phyloP scores from a whole-genome alignment of 2,888 invertebrate species.

The Hypomecis punctinalis region DNA sequence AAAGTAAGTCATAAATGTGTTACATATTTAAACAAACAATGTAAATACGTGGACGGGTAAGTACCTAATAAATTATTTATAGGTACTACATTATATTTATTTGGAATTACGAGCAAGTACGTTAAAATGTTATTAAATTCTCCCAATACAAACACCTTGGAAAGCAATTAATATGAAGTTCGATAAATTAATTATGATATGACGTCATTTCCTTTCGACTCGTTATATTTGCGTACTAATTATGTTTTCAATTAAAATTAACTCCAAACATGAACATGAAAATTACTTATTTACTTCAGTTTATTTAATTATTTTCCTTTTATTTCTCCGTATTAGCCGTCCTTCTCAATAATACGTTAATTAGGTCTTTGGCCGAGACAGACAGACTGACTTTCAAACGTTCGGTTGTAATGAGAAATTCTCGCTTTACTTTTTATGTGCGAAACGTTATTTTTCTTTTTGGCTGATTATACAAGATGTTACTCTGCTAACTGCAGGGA shows the following conservation, averaged over 20 bases:
- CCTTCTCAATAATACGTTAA: conserved; percentile 52
- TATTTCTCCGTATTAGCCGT: conserved; percentile 43
- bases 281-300: conserved; percentile 32
- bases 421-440: conserved; percentile 70
- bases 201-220: conserved; percentile 4
- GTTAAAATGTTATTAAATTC: not conserved
- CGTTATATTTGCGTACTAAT: not conserved
- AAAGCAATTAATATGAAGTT: not conserved
- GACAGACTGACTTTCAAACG: conserved; percentile 78
- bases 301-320: conserved; percentile 23
- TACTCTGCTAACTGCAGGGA: too few relatives aligned
- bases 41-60: too few relatives aligned
- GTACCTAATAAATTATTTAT: too few relatives aligned
- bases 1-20: too few relatives aligned
- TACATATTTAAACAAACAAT: too few relatives aligned
- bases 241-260: not conserved
- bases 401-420: conserved; percentile 66
- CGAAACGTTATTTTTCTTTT: conserved; percentile 27
- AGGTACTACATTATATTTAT: too few relatives aligned
- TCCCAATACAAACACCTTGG: not conserved
- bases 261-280: conserved; percentile 28
- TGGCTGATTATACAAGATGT: not conserved
- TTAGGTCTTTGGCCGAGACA: conserved; percentile 65
- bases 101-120: too few relatives aligned
- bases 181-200: not conserved